Evolutionary conservation across 2,888 invertebrate genomes (phyloP).

Genomic region (Lampropteryx suffumata): DNA sequence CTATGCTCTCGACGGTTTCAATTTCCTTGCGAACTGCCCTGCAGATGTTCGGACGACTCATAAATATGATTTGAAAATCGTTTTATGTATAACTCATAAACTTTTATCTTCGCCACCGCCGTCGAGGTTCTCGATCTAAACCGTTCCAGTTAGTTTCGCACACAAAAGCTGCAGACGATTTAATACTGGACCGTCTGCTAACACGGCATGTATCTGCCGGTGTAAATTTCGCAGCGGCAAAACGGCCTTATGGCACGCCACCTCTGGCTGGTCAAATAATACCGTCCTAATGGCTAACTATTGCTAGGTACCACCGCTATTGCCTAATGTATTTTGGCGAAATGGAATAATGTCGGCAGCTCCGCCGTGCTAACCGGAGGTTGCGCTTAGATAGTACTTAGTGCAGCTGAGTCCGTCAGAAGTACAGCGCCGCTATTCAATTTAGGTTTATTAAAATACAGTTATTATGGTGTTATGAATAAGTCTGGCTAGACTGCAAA

Average conservation of each 20-base stretch:
- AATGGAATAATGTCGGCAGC: conserved; percentile 66
- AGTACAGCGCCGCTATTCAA: conserved; percentile 55
- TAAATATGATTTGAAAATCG: conserved; percentile 83
- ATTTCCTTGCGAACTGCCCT: conserved; percentile 76
- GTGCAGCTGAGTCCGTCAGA: conserved; percentile 52
- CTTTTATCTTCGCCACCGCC: conserved; percentile 71
- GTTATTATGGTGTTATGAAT: conserved; percentile 45
- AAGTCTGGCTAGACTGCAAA: conserved; percentile 29
- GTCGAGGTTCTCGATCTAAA: conserved; percentile 62
- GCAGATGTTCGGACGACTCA: conserved; percentile 75
- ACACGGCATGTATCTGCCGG: conserved; percentile 62
- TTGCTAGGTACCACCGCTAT: conserved; percentile 31
- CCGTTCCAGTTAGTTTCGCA: conserved; percentile 71
- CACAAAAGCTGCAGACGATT: conserved; percentile 78
- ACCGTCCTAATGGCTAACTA: conserved; percentile 75
- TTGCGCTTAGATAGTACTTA: conserved; percentile 67
- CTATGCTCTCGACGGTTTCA: conserved; percentile 78
- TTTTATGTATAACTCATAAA: conserved; percentile 82
- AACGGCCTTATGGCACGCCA: conserved; percentile 74
- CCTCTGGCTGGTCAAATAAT: conserved; percentile 77
- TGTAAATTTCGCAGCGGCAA: conserved; percentile 71
- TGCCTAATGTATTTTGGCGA: conserved; percentile 77
- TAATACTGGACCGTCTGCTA: conserved; percentile 73
- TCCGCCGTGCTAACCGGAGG: conserved; percentile 52
- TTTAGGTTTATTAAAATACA: conserved; percentile 64